These are phyloP conservation scores for Ectemnius cavifrons DNA, from an alignment of 2,888 invertebrate genomes.

Conservation along the genomic window DNA sequence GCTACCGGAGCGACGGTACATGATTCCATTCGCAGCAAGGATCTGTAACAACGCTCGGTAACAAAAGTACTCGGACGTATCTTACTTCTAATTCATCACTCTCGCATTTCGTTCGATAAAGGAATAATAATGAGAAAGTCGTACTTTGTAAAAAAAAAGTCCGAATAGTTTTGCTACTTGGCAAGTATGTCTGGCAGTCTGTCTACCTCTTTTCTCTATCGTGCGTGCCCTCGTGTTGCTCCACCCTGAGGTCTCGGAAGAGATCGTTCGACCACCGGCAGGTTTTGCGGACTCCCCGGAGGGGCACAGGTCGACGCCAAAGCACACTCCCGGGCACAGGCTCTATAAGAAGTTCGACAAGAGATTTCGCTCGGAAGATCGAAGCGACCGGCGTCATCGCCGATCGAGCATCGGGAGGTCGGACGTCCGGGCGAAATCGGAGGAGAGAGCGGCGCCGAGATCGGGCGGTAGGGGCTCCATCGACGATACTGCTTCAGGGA, in stretches of 20 bases:
- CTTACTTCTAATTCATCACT: too few species aligned
- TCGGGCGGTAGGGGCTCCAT: slow-evolving; percentile 68
- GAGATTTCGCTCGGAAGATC: slow-evolving; percentile 88
- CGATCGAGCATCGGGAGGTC: slow-evolving; percentile 81
- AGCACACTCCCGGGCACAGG: slow-evolving; percentile 73
- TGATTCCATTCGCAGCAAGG: background rate
- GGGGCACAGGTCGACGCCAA: slow-evolving; percentile 70
- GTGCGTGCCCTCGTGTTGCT: slow-evolving; percentile 59
- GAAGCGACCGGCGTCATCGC: slow-evolving; percentile 83
- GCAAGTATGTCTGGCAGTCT: slow-evolving; percentile 28
- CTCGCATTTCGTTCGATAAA: background rate
- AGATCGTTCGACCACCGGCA: slow-evolving; percentile 92
- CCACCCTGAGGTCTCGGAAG: slow-evolving; percentile 77
- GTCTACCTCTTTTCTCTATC: slow-evolving; percentile 60
- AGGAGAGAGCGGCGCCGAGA: slow-evolving; percentile 69
- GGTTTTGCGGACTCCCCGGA: slow-evolving; percentile 92
- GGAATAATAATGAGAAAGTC: background rate
- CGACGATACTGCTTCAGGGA: slow-evolving; percentile 64
- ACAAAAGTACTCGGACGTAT: background rate
- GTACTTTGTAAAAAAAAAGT: too few species aligned
- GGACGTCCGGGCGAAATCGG: slow-evolving; percentile 87
- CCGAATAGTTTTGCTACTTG: too few species aligned
- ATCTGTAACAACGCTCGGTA: background rate
- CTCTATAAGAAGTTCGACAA: slow-evolving; percentile 89
- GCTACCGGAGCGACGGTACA: too few species aligned